These are phyloP conservation scores for Xestia c-nigrum DNA, from an alignment of 2,888 invertebrate species.

Conservation along the genomic window DNA sequence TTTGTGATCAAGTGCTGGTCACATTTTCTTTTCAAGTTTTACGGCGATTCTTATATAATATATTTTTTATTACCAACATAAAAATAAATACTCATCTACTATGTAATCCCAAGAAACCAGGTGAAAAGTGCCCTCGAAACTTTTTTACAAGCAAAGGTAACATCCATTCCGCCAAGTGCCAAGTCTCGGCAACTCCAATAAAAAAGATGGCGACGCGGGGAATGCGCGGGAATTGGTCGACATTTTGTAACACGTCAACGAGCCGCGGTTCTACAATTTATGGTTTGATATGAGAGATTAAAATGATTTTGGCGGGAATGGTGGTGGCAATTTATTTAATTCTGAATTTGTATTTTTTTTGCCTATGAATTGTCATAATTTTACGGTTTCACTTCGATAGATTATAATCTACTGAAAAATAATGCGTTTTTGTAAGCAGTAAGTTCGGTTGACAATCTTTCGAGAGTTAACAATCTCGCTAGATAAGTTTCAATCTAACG, in stretches of 20 bases:
- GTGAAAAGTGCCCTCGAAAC: slow-evolving; percentile 40
- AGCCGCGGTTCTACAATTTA: slow-evolving; percentile 49
- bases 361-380: too few relatives aligned
- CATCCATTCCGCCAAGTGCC: slow-evolving; percentile 48
- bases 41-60: neutral
- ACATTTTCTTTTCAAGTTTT: neutral
- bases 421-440: too few relatives aligned
- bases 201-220: slow-evolving; percentile 45
- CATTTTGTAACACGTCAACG: slow-evolving; percentile 58
- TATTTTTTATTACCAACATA: slow-evolving; percentile 10
- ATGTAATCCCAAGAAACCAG: slow-evolving; percentile 37
- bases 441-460: too few relatives aligned
- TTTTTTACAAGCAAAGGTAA: slow-evolving; percentile 55
- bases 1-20: neutral
- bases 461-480: too few relatives aligned
- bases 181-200: slow-evolving; percentile 59
- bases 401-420: too few relatives aligned
- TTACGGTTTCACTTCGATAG: too few relatives aligned
- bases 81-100: slow-evolving; percentile 34
- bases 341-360: too few relatives aligned
- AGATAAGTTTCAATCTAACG: too few relatives aligned
- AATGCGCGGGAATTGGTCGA: slow-evolving; percentile 57
- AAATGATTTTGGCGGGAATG: slow-evolving; percentile 1
- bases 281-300: slow-evolving; percentile 32
- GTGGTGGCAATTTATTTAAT: slow-evolving; percentile 1